Evolutionary conservation across 2,888 invertebrate genomes (phyloP).

Genomic region (Papilio protenor): DNA sequence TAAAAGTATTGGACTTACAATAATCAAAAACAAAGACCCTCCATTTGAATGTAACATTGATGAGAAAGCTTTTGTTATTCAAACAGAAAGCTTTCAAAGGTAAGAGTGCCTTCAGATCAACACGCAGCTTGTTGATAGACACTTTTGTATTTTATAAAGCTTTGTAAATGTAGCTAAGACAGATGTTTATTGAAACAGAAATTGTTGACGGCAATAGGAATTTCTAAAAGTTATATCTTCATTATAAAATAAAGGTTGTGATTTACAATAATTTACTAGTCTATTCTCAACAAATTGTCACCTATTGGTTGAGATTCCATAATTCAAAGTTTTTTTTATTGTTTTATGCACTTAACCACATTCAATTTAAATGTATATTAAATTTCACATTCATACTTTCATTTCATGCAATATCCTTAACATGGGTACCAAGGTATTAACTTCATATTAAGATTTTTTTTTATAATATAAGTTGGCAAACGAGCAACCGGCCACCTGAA

Average conservation of each 20-base stretch:
- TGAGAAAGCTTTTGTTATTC: conserved; percentile 23
- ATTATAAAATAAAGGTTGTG: too few relatives aligned
- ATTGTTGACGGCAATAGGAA: not conserved
- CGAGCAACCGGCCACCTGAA: too few relatives aligned
- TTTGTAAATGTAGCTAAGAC: not conserved
- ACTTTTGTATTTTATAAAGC: conserved; percentile 20
- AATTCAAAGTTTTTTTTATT: not conserved
- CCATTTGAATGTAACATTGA: conserved; percentile 24
- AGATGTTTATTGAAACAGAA: not conserved
- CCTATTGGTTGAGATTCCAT: too few relatives aligned
- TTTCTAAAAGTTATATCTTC: not conserved
- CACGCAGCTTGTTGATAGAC: not conserved
- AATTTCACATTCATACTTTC: too few relatives aligned
- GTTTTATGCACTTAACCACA: not conserved
- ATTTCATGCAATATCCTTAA: too few relatives aligned
- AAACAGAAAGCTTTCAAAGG: conserved; percentile 22
- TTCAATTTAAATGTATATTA: too few relatives aligned
- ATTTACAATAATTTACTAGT: not conserved
- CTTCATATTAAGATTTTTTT: too few relatives aligned
- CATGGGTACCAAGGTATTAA: too few relatives aligned
- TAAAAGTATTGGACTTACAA: not conserved
- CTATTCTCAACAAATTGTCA: not conserved
- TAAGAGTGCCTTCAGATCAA: conserved; percentile 8
- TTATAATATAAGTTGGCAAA: too few relatives aligned
- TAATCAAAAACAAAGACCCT: conserved; percentile 12